Base-by-base conservation (phyloP, 1,140 invertebrate species). In the Portunus trituberculatus region DNA sequence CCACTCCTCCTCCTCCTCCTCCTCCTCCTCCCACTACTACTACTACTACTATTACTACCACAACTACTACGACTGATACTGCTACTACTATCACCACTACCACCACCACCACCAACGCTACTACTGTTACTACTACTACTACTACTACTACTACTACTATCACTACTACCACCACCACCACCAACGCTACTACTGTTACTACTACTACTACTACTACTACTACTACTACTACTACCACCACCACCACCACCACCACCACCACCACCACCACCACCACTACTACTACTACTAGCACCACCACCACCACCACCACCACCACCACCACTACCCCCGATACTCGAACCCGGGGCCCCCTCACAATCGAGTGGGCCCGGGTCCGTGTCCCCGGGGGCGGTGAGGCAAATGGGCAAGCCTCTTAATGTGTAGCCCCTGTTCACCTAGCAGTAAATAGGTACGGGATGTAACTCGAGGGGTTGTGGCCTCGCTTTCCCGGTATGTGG, bases 221-320 rank as follows among this genome's bases (percentile, higher is more conserved):
- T 88, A 32, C 31, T 88, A 32, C 86, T 32, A 88, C 86, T 88
- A 88, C 29, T 88, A 88, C 86, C 29, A 88, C 86, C 29, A 88
- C 84, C 29, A 87, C 84, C 29, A 87, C 25, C 29, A 87, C 84
- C 4, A 45, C 84, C 29, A 87, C 84, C 29, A 87, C 84, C 29
- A 88, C 86, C 32, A 88, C 86, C 12, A 88, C 86, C 32, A 10
- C 31, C 12, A 25, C 25, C 32, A 46, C 28, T 10, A 46, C 86
- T 32, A 46, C 86, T 10, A 88, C 86, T 32, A 88, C 29, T 32
- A 88, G 14, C 0, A 88, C 86, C 0, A 88, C 86, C 3, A 31
- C 86, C 32, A 46, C 86, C 32, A 88, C 86, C 32, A 88, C 86
- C 32, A 88, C 86, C 32, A 88, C 12, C 12, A 88, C 32, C n/a